These are phyloP conservation scores for Gerris lacustris DNA, from an alignment of 2,888 invertebrate genomes.

Conservation along the genomic window DNA sequence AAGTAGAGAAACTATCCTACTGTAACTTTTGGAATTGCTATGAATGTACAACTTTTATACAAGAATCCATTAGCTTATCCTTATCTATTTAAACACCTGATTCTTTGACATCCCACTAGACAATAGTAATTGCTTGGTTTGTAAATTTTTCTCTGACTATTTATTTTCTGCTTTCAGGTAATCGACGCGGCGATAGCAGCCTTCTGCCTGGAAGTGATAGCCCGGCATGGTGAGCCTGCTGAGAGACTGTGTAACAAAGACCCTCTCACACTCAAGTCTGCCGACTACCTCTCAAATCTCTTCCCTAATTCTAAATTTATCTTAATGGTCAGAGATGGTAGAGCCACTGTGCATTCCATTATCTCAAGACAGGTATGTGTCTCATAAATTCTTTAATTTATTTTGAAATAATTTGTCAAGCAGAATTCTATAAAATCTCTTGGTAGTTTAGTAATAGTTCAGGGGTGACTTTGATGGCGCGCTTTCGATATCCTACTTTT, in stretches of 20 bases:
- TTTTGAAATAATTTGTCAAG: conserved; percentile 33
- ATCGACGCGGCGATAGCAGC: conserved; percentile 92
- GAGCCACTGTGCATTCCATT: conserved; percentile 97
- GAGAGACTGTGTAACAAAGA: conserved; percentile 96
- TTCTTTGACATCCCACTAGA: no score
- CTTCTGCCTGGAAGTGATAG: conserved; percentile 92
- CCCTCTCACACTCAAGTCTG: conserved; percentile 94
- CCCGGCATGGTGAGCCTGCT: conserved; percentile 89
- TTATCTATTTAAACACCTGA: no score
- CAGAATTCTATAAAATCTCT: background rate
- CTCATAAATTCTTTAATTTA: conserved; percentile 12
- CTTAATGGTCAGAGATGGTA: conserved; percentile 95
- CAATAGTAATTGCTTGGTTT: no score
- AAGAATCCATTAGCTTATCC: no score
- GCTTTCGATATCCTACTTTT: no score
- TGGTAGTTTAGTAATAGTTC: background rate
- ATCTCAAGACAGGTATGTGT: conserved; percentile 73
- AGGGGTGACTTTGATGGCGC: no score
- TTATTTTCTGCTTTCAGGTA: conserved; percentile 40
- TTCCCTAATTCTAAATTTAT: conserved; percentile 97
- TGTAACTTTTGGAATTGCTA: no score
- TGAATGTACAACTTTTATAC: no score
- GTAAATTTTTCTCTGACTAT: background rate
- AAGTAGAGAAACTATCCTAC: no score
- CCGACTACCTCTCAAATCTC: conserved; percentile 81